phyloP scores from a whole-genome alignment of 2,113 vertebrate species.

The Pontoporia blainvillei region DNA sequence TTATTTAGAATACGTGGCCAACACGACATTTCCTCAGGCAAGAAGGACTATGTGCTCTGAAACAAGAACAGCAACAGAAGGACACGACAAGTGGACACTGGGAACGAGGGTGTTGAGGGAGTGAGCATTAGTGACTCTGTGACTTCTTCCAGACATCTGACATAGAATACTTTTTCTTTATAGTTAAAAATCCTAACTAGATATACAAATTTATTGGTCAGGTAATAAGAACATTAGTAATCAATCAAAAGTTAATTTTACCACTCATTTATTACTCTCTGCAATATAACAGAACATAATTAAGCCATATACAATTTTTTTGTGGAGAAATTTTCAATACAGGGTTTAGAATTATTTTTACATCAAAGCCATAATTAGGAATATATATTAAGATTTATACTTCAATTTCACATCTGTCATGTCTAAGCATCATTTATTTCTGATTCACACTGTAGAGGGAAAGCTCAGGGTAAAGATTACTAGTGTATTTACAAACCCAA shows the following conservation, averaged over 20 bases:
- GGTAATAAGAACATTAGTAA: not conserved
- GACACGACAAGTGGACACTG: fast-evolving
- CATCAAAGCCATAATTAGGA: not conserved
- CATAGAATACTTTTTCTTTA: not conserved
- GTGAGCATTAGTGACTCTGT: not conserved
- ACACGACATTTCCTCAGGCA: not conserved
- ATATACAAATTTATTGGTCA: not conserved
- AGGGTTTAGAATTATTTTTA: not conserved
- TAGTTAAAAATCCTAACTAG: not conserved
- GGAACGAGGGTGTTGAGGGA: fast-evolving
- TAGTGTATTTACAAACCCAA: not conserved
- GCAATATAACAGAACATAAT: not conserved
- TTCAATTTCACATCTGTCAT: not conserved
- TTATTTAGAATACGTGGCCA: not conserved
- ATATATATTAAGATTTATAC: not conserved
- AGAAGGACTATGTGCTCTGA: not conserved
- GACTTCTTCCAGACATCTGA: not conserved
- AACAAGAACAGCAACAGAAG: not conserved
- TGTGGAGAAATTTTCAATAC: not conserved
- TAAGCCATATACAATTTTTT: not conserved
- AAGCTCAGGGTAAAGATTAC: not conserved
- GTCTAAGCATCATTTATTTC: not conserved
- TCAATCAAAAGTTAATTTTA: not conserved
- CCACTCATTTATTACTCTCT: not conserved
- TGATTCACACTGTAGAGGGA: not conserved